Conservation (phyloP, 2,797 vertebrate species). For the Stomatorhinus walkeri region DNA sequence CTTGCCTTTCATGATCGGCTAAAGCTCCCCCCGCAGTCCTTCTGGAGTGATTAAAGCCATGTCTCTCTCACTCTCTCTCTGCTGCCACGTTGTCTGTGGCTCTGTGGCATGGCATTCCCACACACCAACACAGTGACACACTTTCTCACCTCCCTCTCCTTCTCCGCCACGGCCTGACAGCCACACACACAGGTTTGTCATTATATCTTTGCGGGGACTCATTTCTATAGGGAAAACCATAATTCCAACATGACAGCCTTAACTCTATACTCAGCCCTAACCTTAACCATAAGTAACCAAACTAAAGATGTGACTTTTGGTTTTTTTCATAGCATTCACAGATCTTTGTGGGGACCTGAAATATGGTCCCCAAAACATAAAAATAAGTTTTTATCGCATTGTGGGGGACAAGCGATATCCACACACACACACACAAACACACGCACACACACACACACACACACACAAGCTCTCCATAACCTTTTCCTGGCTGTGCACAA, state of each 20-base stretch:
- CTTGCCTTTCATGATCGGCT: conserved; percentile 31
- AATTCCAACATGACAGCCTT: background rate
- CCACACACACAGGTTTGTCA: background rate
- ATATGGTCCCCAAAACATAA: background rate
- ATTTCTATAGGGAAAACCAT: background rate
- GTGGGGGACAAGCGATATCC: background rate
- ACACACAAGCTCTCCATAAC: background rate
- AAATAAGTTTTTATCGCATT: background rate
- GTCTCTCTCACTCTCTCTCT: conserved; percentile 23
- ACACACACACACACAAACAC: conserved; percentile 4
- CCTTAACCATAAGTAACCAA: background rate
- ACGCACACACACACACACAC: background rate
- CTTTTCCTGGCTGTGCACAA: background rate
- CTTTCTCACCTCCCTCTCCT: conserved; percentile 2
- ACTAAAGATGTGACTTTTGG: background rate
- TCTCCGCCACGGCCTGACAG: background rate
- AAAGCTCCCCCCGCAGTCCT: conserved; percentile 24
- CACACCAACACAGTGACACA: conserved; percentile 31
- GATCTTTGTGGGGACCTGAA: background rate
- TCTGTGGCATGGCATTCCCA: conserved; percentile 34
- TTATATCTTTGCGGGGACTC: background rate
- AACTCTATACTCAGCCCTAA: background rate
- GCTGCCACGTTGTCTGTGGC: conserved; percentile 46
- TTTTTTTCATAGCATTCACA: background rate
- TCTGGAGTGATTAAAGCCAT: conserved; percentile 35